Evolutionary conservation across 2,797 vertebrate genomes (phyloP).

Genomic region (Liasis olivaceus): DNA sequence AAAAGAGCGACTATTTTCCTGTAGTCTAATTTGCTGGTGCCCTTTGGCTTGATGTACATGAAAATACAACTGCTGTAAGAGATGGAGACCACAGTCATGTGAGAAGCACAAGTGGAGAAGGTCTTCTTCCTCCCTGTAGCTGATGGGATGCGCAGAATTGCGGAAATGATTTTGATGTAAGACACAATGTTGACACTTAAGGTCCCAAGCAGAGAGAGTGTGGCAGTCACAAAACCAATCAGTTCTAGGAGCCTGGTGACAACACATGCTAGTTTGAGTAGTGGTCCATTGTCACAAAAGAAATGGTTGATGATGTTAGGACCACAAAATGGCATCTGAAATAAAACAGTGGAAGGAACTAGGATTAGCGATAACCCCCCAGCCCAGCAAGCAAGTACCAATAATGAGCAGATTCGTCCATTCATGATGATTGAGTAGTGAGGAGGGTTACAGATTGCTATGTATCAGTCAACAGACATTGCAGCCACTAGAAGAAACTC

Average conservation of each 20-base stretch:
- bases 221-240: neutral
- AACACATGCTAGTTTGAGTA: neutral
- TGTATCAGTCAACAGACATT: neutral
- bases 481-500: neutral
- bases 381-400: conserved; percentile 45
- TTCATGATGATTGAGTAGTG: neutral
- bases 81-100: neutral
- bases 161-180: neutral
- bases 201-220: neutral
- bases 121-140: neutral
- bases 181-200: neutral
- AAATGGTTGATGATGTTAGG: neutral
- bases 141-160: neutral
- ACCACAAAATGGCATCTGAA: neutral
- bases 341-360: neutral
- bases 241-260: neutral
- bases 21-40: too few species aligned
- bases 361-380: neutral
- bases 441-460: neutral
- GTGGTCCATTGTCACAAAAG: neutral
- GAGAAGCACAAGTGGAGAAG: neutral
- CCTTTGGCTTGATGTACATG: too few species aligned
- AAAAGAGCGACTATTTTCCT: too few species aligned
- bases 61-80: too few species aligned
- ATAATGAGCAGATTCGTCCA: neutral